phyloP scores from a whole-genome alignment of 92 coral and sea anemone genomes.

The Umimayanthus kanabou region DNA sequence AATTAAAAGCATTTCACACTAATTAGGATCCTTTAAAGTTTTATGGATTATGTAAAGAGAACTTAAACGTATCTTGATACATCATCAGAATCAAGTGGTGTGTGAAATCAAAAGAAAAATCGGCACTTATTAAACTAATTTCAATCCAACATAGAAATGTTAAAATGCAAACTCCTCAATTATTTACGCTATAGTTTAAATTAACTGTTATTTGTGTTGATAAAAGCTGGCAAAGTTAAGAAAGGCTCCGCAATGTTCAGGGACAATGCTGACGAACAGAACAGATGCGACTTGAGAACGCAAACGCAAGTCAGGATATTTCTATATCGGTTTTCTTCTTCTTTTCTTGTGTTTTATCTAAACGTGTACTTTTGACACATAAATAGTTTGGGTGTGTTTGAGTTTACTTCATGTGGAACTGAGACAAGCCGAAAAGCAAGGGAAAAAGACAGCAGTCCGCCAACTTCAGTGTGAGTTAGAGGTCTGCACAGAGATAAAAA shows the following conservation, averaged over 20 bases:
- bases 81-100: constrained; percentile 12
- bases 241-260: background rate
- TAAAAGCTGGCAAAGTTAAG: constrained; percentile 15
- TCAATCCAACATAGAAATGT: background rate
- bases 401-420: background rate
- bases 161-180: constrained; percentile 22
- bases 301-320: background rate
- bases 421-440: background rate
- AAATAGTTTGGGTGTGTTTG: background rate
- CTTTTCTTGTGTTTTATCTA: background rate
- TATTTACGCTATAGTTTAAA: constrained; percentile 9
- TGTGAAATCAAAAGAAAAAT: background rate
- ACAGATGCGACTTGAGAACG: background rate
- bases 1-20: background rate
- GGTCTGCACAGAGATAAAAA: background rate
- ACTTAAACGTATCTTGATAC: background rate
- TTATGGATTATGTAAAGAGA: constrained; percentile 22
- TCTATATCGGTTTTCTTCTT: background rate
- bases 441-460: background rate
- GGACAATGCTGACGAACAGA: background rate
- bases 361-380: background rate
- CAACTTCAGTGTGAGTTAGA: too few relatives aligned
- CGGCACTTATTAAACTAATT: background rate
- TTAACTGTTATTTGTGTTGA: constrained; percentile 16
- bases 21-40: constrained; percentile 7